Conservation (phyloP, 2,113 vertebrate species). For the Entomyzon cyanotis region DNA sequence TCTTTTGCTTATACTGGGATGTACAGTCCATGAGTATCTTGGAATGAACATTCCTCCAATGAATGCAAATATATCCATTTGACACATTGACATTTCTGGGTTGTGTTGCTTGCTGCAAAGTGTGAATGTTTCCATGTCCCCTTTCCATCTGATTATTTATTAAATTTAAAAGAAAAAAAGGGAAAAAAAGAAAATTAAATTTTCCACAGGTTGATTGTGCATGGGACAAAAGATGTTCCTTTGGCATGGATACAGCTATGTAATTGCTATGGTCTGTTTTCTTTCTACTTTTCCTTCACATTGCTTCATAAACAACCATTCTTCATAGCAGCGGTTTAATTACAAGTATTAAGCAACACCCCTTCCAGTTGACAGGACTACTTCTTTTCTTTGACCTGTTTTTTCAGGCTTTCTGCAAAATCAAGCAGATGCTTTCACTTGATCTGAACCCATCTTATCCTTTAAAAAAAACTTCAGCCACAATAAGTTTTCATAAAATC, state of each 20-base stretch:
- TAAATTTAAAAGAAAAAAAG: background rate
- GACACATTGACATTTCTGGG: background rate
- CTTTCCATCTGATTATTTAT: background rate
- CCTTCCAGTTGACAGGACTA: background rate
- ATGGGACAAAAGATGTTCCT: background rate
- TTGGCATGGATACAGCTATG: background rate
- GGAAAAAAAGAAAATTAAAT: background rate
- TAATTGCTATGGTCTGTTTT: background rate
- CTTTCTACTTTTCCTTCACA: background rate
- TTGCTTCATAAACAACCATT: background rate
- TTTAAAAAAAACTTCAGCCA: background rate
- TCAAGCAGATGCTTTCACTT: background rate
- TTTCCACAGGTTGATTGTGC: background rate
- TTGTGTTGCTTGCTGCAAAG: background rate
- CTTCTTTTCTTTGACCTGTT: background rate
- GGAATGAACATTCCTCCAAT: background rate
- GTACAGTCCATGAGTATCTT: background rate
- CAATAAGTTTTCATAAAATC: background rate
- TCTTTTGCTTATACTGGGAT: background rate
- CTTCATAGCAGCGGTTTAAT: background rate
- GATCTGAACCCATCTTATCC: background rate
- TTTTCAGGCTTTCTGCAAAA: background rate
- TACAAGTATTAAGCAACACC: background rate
- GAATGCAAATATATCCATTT: background rate
- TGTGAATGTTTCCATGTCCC: background rate